Evolutionary conservation across 2,797 vertebrate species (phyloP).

Genomic region (Sebastes vulpes): DNA sequence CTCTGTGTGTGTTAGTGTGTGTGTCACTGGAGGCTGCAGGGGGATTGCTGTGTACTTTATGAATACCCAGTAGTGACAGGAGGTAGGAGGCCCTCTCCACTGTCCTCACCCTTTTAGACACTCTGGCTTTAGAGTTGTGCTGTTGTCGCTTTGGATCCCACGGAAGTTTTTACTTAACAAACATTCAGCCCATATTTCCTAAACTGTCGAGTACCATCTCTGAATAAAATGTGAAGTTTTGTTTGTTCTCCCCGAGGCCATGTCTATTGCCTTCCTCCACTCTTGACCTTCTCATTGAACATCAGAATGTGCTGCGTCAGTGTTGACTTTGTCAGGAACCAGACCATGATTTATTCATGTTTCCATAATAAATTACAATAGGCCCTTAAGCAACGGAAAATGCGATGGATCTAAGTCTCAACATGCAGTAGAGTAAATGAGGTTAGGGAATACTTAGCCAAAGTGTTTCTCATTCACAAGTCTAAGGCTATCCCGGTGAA

Average conservation of each 20-base stretch:
- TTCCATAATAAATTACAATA: not conserved
- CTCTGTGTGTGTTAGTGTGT: not conserved
- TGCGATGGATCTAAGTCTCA: not conserved
- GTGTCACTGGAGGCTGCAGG: slow-evolving; percentile 23
- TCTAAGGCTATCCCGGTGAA: not conserved
- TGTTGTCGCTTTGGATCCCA: slow-evolving; percentile 53
- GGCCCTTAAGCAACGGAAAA: not conserved
- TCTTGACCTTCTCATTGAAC: not conserved
- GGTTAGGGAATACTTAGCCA: not conserved
- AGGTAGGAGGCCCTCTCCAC: slow-evolving; percentile 30
- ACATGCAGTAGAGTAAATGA: not conserved
- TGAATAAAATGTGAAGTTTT: slow-evolving; percentile 29
- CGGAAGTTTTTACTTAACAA: slow-evolving; percentile 37
- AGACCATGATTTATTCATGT: not conserved
- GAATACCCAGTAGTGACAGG: slow-evolving; percentile 53
- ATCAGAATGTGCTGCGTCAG: not conserved
- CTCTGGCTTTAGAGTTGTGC: slow-evolving; percentile 14
- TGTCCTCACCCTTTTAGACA: slow-evolving; percentile 33
- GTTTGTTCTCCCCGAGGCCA: slow-evolving; percentile 19
- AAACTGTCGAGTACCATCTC: slow-evolving; percentile 32
- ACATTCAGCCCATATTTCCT: slow-evolving; percentile 29
- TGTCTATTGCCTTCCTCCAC: not conserved
- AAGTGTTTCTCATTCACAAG: slow-evolving; percentile 20
- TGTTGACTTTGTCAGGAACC: not conserved
- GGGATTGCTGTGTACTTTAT: slow-evolving; percentile 21